Evolutionary conservation across 2,797 vertebrate species (phyloP).

Genomic region (Huso huso): DNA sequence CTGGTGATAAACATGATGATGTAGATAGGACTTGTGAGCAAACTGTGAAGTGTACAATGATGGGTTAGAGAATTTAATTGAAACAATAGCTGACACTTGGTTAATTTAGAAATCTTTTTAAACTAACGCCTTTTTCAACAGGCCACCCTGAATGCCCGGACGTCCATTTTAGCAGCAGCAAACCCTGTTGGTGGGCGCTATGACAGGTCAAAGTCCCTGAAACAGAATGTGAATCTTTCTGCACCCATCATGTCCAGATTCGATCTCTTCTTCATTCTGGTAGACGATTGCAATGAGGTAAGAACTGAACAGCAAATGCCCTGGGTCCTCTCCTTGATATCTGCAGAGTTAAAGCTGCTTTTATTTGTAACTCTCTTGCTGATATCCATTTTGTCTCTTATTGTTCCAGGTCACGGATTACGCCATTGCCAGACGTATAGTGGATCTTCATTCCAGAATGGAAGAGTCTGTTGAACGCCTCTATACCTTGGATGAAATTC

Average conservation of each 20-base stretch:
- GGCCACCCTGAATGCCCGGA: constrained; percentile 95
- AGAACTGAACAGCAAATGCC: not conserved
- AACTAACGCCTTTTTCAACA: constrained; percentile 30
- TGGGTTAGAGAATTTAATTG: not conserved
- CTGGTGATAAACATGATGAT: not conserved
- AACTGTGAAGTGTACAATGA: not conserved
- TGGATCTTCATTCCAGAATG: constrained; percentile 87
- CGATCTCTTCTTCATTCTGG: constrained; percentile 97
- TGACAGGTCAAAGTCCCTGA: constrained; percentile 91
- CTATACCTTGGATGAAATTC: constrained; percentile 90
- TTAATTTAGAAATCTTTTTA: not conserved
- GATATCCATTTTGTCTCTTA: not conserved
- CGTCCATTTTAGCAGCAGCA: constrained; percentile 96
- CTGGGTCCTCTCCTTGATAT: not conserved
- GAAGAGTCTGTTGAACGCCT: constrained; percentile 86
- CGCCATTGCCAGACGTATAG: constrained; percentile 91
- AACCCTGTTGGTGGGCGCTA: constrained; percentile 87
- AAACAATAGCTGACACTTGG: not conserved
- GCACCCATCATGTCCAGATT: constrained; percentile 99
- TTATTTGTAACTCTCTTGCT: not conserved
- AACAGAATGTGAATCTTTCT: constrained; percentile 89
- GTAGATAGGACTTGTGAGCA: too few species aligned
- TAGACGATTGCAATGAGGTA: constrained; percentile 97
- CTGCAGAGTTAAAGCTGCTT: not conserved
- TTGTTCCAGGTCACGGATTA: constrained; percentile 84